phyloP scores from a whole-genome alignment of 2,797 vertebrate species.

The Rhinophrynus dorsalis region DNA sequence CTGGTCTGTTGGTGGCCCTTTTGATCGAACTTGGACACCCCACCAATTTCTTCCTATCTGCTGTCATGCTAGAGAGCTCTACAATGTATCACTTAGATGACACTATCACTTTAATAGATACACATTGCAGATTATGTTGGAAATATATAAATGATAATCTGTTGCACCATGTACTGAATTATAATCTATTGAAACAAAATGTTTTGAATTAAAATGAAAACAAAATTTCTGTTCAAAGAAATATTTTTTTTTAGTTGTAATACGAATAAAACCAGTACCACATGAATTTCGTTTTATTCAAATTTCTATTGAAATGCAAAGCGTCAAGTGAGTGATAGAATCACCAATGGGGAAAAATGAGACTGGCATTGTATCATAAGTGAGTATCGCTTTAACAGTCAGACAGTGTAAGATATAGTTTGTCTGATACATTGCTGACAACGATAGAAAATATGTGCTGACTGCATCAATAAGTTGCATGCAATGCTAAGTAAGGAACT shows the following conservation, averaged over 20 bases:
- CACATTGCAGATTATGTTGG: no score
- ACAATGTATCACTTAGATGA: no score
- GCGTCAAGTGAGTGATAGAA: slow-evolving; percentile 16
- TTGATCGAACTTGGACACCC: no score
- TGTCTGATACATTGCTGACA: slow-evolving; percentile 44
- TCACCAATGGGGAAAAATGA: slow-evolving; percentile 29
- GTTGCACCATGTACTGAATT: no score
- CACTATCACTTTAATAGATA: no score
- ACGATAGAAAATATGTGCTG: slow-evolving; percentile 44
- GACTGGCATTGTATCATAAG: slow-evolving; percentile 37
- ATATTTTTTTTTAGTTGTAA: no score
- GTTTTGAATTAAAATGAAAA: slow-evolving; percentile 2
- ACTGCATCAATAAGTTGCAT: slow-evolving; percentile 42
- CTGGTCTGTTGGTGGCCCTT: no score
- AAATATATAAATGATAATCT: no score
- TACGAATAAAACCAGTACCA: neutral
- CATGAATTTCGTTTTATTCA: slow-evolving; percentile 17
- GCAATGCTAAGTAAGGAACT: slow-evolving; percentile 24
- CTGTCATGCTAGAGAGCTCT: no score
- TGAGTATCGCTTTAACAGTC: slow-evolving; percentile 35
- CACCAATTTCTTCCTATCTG: no score
- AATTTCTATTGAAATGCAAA: neutral
- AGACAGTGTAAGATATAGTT: slow-evolving; percentile 34
- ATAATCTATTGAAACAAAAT: no score
- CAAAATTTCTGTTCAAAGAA: neutral